Evolutionary conservation across 2,797 vertebrate genomes (phyloP), one percentile per base, ranked within the genome.

Genomic region (Oceanodroma leucorhoa): DNA sequence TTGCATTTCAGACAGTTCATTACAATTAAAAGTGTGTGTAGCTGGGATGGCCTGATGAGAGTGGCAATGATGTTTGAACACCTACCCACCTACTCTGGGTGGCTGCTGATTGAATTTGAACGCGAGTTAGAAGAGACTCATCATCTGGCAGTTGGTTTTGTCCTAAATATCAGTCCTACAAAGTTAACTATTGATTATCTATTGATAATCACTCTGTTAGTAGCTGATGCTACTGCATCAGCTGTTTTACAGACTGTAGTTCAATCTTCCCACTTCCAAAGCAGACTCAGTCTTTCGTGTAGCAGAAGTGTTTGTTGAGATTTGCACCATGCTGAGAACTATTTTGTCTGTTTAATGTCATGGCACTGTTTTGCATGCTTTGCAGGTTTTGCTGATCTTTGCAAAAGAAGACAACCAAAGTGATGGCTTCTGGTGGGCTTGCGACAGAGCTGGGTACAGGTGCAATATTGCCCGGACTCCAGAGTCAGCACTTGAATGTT

Each of bases 401-500:
- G 98, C 98, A 48, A 99, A 99, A 96, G 99, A 99, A 98, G 99
- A 99, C 95, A 98, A 98, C 93, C 99, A 99, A 93, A 99, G 99
- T 23, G 99, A 99, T 90, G 99, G 99, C 14, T 99, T 99, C 97
- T 99, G 99, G 99, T 99, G 99, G 99, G 99, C 99, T 89, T 99
- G 99, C 83, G 99, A 99, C 95, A 98, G 98, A 65, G 99, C 99
- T 2, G 99, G 99, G 6, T 99, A 99, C 96, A 97, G 98, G 64
- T 99, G 99, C 94, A 99, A 98, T 94, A 98, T 99, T 70, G 98
- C 99, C 29, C 97, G 98, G 58, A 99, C 99, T 26, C 98, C 98
- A 0, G 99, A 99, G 93, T 99, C 99, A 43, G 99, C 99, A 0
- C 98, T 99, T 6, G 99, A 99, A 93, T 99, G 98, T 96, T 99